Base-by-base conservation (phyloP, 2,888 invertebrate species). In the Phasia obesa region DNA sequence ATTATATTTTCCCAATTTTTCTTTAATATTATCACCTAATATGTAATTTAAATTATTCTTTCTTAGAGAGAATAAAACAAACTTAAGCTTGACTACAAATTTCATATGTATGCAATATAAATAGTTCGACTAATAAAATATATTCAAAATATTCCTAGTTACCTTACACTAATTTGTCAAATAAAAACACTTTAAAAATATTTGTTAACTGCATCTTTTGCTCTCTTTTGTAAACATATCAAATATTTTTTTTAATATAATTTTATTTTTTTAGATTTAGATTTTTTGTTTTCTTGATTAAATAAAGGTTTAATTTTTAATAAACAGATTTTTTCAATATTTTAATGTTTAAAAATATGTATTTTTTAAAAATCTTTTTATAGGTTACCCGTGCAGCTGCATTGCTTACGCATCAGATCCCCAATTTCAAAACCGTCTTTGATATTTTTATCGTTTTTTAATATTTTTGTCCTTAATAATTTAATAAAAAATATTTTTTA, bases 351-450 rank as follows among this genome's bases (percentile, higher is more conserved):
- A 86, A 35, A 35, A 11, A 35, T 88, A 85, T 69, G 44, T 27
- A 59, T 55, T 38, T 78, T 57, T 75, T 81, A 69, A 85, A 6
- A n/a, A 35, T 2, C 9, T 86, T 85, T 86, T 88, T 88, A 77
- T 89, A 90, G 90, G 89, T 85, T 90, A 90, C 85, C 90, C 90
- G 38, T 91, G 91, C 87, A 88, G 89, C 86, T 91, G 91, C 84
- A 88, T 90, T 88, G 89, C 88, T 81, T 90, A 90, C 85, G 86
- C 88, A 67, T 88, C 90, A 86, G 90, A 91, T 87, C 89, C 90
- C 49, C 85, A 86, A 85, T 89, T 90, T 84, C 90, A 90, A 84
- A 87, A 89, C 88, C 89, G 88, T 85, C 91, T 90, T 86, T 90
- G 87, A 87, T 13, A 27, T 17, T 51, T 51, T 49, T n/a, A n/a